phyloP scores from a whole-genome alignment of 1,140 invertebrate genomes.

The Microplitis demolitor region DNA sequence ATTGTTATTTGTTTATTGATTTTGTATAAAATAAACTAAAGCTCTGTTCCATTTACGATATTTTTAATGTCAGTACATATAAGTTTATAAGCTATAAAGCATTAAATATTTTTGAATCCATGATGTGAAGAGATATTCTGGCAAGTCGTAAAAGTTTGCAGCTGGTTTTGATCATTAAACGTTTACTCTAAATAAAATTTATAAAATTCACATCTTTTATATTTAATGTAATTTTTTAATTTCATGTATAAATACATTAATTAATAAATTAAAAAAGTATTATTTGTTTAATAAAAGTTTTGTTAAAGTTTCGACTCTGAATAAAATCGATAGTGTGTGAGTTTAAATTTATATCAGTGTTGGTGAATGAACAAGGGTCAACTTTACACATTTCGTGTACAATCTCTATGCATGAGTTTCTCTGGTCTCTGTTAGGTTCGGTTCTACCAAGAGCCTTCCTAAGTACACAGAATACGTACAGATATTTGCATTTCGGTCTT shows the following conservation, averaged over 20 bases:
- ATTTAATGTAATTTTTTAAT: too few relatives aligned
- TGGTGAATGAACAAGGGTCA: conserved; percentile 33
- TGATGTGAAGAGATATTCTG: too few relatives aligned
- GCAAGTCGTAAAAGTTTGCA: too few relatives aligned
- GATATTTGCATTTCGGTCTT: conserved; percentile 59
- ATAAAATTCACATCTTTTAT: neutral
- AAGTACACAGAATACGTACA: conserved; percentile 55
- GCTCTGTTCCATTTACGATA: too few relatives aligned
- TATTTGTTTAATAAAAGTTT: neutral
- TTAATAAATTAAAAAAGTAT: neutral
- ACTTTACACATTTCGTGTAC: conserved; percentile 52
- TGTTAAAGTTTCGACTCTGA: neutral
- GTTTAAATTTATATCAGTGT: conserved; percentile 2
- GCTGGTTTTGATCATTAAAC: too few relatives aligned
- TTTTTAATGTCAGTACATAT: too few relatives aligned
- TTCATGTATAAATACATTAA: neutral
- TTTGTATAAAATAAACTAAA: too few relatives aligned
- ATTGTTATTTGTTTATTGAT: too few relatives aligned
- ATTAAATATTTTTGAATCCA: too few relatives aligned
- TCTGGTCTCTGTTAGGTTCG: conserved; percentile 37
- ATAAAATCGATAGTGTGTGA: neutral
- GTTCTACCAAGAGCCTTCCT: conserved; percentile 44
- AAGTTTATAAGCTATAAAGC: too few relatives aligned
- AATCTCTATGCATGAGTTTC: conserved; percentile 58
- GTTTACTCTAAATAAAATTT: neutral